Evolutionary conservation across 2,797 vertebrate species (phyloP), one percentile per base, ranked within the genome.

Genomic region (Salmo trutta): DNA sequence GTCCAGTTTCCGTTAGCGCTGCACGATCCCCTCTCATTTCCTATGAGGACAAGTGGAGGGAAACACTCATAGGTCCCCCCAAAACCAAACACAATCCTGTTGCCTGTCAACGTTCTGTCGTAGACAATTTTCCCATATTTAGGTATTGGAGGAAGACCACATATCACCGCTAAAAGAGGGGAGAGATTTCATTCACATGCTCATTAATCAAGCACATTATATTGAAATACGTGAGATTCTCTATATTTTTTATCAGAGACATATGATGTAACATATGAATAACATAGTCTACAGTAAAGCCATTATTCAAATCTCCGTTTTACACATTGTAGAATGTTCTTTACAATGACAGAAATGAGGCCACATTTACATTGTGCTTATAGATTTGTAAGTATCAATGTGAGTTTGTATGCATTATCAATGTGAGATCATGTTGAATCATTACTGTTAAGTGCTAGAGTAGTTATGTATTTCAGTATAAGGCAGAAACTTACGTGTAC

Each of bases 1-100:
- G 94, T 96, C 97, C 97, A 98, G 47, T 21, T 93, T 5, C 96
- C 95, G 0, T 84, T 82, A n/a, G 76, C 78, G 0, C 29, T 92
- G 86, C 97, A 98, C 62, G 87, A 89, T 33, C 93, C 84, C 3
- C 85, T 94, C 53, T 91, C 82, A 0, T 93, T 92, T 52, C 97
- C 97, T 81, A 95, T 62, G 8, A 97, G 73, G 0, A 82, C 94
- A 0, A 94, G 83, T 0, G 94, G 92, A 53, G 93, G 91, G 6
- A 88, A 79, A 21, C 97, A 98, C 0, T 79, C 75, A 41, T 97
- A 96, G 0, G 64, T 86, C 14, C 88, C 95, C 0, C 3, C 74
- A 27, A 91, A 81, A 41, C 84, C 89, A 2, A 92, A 96, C 5
- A 86, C 0, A 0, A 78, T 93, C 29, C 33, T 16, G 0, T 94